These are phyloP conservation scores for Stegophylla sp. DNA, from an alignment of 2,888 invertebrate genomes.

Conservation along the genomic window DNA sequence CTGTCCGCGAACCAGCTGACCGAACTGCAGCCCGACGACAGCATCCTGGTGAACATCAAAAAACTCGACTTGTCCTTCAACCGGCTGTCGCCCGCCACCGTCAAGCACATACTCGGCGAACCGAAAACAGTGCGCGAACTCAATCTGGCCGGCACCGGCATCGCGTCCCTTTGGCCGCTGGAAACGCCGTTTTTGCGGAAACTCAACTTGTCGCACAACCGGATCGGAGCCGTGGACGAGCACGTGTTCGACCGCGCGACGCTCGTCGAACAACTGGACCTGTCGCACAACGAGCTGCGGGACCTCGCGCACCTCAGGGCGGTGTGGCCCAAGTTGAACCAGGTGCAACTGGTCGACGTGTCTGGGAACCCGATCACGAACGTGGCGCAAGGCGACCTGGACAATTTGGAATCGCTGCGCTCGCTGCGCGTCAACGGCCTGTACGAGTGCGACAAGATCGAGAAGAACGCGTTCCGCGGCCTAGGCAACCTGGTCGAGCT, in stretches of 20 bases:
- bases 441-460: conserved; percentile 76
- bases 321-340: conserved; percentile 75
- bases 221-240: conserved; percentile 72
- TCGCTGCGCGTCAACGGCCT: conserved; percentile 70
- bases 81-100: conserved; percentile 77
- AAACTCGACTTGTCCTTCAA: conserved; percentile 84
- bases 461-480: conserved; percentile 79
- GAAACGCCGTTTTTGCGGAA: conserved; percentile 85
- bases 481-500: conserved; percentile 75
- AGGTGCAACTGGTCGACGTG: conserved; percentile 77
- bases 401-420: conserved; percentile 72
- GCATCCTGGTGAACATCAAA: conserved; percentile 86
- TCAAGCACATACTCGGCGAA: conserved; percentile 80
- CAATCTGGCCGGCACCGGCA: conserved; percentile 82
- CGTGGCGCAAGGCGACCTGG: conserved; percentile 80
- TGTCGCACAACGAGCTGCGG: conserved; percentile 75
- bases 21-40: conserved; percentile 83
- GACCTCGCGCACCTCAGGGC: conserved; percentile 72
- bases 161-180: conserved; percentile 72
- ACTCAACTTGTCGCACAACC: conserved; percentile 81
- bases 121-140: conserved; percentile 85
- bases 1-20: conserved; percentile 79
- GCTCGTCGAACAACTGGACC: conserved; percentile 77
- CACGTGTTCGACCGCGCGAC: conserved; percentile 80
- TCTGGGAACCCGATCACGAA: conserved; percentile 82